These are phyloP conservation scores for Brachypodius melanocephalos DNA, from an alignment of 2,113 vertebrate species.

Conservation along the genomic window DNA sequence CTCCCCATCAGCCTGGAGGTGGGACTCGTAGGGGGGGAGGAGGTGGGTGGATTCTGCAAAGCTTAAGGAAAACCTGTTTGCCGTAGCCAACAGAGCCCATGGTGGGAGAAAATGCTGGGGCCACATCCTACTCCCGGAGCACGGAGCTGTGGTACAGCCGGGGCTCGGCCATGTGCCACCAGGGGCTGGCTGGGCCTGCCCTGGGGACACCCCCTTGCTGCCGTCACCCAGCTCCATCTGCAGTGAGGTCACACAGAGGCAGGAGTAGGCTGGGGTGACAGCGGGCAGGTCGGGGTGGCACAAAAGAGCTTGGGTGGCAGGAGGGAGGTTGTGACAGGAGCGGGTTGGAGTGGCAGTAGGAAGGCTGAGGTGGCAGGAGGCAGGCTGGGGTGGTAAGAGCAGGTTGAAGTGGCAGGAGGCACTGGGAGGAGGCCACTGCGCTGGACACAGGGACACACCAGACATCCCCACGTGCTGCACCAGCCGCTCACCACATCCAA, in stretches of 20 bases:
- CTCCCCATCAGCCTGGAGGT: not conserved
- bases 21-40: slow-evolving; percentile 6
- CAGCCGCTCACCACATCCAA: not conserved
- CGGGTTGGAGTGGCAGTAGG: not conserved
- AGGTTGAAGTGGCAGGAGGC: not conserved
- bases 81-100: not conserved
- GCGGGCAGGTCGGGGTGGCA: not conserved
- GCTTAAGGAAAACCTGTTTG: slow-evolving; percentile 41
- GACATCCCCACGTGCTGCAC: not conserved
- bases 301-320: not conserved
- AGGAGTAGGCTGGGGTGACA: not conserved
- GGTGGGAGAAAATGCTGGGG: not conserved
- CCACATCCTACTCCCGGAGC: not conserved
- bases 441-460: not conserved
- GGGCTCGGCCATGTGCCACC: not conserved
- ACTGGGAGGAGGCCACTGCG: not conserved
- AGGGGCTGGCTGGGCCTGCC: not conserved
- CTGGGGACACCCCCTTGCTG: not conserved
- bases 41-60: slow-evolving; percentile 11
- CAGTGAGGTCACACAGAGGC: fast-evolving
- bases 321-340: not conserved
- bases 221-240: not conserved
- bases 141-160: not conserved
- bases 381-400: not conserved
- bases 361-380: not conserved